phyloP scores from a whole-genome alignment of 2,797 vertebrate genomes.

The Sebastes iracundus region DNA sequence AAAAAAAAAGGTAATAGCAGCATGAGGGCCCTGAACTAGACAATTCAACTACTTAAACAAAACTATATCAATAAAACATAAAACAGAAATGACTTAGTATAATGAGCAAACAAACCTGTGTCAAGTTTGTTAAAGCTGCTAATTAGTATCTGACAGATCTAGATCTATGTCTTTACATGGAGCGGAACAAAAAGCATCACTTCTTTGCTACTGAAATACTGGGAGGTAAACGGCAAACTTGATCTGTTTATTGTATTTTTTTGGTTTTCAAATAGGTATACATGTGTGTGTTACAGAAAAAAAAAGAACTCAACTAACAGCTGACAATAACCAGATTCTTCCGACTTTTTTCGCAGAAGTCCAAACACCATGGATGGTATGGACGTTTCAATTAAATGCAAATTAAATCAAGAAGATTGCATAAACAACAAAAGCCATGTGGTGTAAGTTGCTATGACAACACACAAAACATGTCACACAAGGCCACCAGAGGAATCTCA shows the following conservation, averaged over 20 bases:
- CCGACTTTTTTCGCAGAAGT: not conserved
- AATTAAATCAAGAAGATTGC: too few relatives aligned
- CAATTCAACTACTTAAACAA: not conserved
- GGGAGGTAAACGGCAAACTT: not conserved
- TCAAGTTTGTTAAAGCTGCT: not conserved
- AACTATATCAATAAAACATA: not conserved
- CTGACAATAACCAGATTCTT: not conserved
- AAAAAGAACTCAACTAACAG: not conserved
- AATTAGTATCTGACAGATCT: not conserved
- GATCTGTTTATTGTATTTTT: not conserved
- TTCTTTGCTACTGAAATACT: not conserved
- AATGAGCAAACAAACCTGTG: not conserved
- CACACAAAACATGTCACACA: too few relatives aligned
- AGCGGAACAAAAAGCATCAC: not conserved
- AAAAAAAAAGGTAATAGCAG: not conserved
- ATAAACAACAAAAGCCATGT: too few relatives aligned
- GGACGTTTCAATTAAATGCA: not conserved
- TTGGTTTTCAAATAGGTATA: too few relatives aligned
- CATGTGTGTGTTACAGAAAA: too few relatives aligned
- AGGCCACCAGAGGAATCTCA: too few relatives aligned
- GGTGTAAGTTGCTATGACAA: too few relatives aligned
- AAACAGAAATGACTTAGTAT: not conserved
- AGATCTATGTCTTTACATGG: not conserved
- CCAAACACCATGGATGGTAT: not conserved
- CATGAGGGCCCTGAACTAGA: not conserved